Base-by-base conservation (phyloP, 2,888 invertebrate genomes). In the Nymphalis urticae region DNA sequence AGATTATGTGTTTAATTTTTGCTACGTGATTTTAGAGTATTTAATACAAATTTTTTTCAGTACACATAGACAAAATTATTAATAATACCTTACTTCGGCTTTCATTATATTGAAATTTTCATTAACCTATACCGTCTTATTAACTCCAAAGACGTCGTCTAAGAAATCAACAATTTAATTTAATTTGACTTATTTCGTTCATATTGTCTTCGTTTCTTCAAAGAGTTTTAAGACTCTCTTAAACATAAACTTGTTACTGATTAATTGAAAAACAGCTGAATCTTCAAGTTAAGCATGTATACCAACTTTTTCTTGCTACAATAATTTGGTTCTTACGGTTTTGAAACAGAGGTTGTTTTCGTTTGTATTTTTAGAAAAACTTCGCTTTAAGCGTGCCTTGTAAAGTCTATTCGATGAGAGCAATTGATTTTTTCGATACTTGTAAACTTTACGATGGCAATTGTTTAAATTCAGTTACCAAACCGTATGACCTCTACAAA, bases 161-260 rank as follows among this genome's bases (percentile, higher is more conserved):
- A 66, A 47, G 50, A 16, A 47, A 66, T 66, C 66, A 56, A 56
- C 50, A 53, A 58, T 58, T 62, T 21, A 19, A 47, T 64, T 70
- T 61, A 67, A 65, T 69, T 69, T 62, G 62, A 62, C 56, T 65
- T 16, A 62, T 58, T 64, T 42, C 58, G 51, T 48, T 59, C 66
- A 51, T 62, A 62, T 62, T 69, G 59, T 42, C 42, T 42, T 62
- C 50, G 47, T 47, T 48, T 59, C 48, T 59, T 19, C 58, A 24
- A 53, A 21, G 53, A 53, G 53, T 53, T 53, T 53, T 53, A 53
- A 27, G 24, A 16, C 53, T 53, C 53, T 24, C 24, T 53, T 53
- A 58, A 19, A 58, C 36, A 36, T 64, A 58, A 64, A 59, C 58
- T 64, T 64, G 17, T 64, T 64, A 58, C 54, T 27, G 58, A 58